A percentile compares a stretch with the other conserved stretches of the same genome.
Evolutionary conservation across 2,113 vertebrate genomes (phyloP).

Genomic region (Equus quagga): DNA sequence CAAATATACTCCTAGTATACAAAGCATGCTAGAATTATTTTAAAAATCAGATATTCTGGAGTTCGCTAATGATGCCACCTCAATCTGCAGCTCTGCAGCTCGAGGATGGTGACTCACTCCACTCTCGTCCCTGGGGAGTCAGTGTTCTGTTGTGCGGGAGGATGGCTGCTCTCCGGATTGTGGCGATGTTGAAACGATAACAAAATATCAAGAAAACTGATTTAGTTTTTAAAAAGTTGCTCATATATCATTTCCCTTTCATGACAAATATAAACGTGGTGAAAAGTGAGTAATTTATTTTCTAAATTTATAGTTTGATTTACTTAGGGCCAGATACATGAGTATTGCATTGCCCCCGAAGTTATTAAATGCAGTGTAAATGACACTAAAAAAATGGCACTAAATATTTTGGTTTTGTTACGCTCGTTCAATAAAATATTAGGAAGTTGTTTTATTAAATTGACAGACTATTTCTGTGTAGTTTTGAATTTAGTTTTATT

Average conservation of each 20-base stretch:
- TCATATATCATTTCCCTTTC: not conserved
- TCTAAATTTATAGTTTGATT: not conserved
- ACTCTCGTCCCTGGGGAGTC: not conserved
- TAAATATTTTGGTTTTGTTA: not conserved
- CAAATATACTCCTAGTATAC: not conserved
- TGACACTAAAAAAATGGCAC: not conserved
- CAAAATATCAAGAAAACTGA: not conserved
- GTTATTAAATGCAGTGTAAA: not conserved
- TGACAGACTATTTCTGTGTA: not conserved
- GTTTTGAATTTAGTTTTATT: slow-evolving; percentile 8
- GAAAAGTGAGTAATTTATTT: not conserved
- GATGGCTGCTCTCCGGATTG: not conserved
- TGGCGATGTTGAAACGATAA: not conserved
- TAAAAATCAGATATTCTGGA: not conserved
- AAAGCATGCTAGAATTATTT: slow-evolving; percentile 26
- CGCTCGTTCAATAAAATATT: not conserved
- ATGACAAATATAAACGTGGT: not conserved
- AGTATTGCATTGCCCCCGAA: not conserved
- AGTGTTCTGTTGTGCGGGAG: not conserved
- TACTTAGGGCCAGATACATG: not conserved
- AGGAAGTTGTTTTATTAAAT: not conserved
- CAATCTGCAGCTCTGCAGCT: not conserved
- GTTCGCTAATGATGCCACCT: not conserved
- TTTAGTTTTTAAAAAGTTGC: not conserved
- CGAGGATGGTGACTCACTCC: not conserved